Evolutionary conservation across 2,797 vertebrate species (phyloP), one percentile per base, ranked within the genome.

Genomic region (Enoplosus armatus): DNA sequence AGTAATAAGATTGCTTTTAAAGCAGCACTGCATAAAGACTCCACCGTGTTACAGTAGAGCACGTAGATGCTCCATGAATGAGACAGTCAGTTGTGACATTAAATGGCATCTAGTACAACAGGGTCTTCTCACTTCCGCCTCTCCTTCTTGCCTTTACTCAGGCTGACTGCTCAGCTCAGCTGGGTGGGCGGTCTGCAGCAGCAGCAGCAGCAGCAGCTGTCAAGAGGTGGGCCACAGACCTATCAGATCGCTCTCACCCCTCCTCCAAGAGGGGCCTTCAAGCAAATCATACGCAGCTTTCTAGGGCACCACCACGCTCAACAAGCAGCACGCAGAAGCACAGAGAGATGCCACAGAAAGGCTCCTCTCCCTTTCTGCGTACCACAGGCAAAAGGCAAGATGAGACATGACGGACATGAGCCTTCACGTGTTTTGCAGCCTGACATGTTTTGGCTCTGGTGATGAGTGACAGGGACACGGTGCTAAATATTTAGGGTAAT

Each of bases 181-280:
- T 90, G 88, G 86, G 86, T 84, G 83, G 91, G 87, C 74, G 84
- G 90, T 80, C 84, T 80, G 82, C 61, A 86, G 73, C 79, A 65
- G 84, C 73, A 80, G 82, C 61, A 86, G 73, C 79, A 65, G 84
- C 73, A 80, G 90, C 91, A 87, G 86, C 87, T 91, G 90, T 91
- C 89, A 87, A 90, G 91, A 93, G 91, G 90, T 92, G 87, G 86
- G 87, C 77, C 79, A 80, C 84, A 85, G 87, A 87, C 87, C 85
- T 90, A 91, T 93, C 86, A 85, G 82, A 89, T 87, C 83, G 69
- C 84, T 75, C 58, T 74, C 55, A 75, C 93, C 93, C 94, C 87
- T 94, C 94, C 93, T 95, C 92, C 93, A 94, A 75, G 80, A 90
- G 50, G 61, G 77, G 79, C 88, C 89, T 87, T 77, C 80, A 81